Evolutionary conservation across 2,113 vertebrate genomes (phyloP).

Genomic region (Hypomesus transpacificus): DNA sequence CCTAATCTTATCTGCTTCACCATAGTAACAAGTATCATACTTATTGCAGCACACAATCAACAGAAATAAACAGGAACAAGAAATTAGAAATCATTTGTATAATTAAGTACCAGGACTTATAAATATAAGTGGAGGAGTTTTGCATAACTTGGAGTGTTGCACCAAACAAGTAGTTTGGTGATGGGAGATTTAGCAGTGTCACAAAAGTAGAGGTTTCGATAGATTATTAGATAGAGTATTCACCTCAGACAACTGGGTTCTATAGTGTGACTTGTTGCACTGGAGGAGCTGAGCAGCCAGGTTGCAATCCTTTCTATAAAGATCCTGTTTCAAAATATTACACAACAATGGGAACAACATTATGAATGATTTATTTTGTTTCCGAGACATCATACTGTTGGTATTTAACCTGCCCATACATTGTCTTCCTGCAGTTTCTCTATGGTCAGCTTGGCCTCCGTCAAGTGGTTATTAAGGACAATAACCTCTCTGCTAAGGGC

Average conservation of each 20-base stretch:
- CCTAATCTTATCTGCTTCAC: slow-evolving; percentile 45
- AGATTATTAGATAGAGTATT: slow-evolving; percentile 39
- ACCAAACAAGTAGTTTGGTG: no score
- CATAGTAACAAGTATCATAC: slow-evolving; percentile 65
- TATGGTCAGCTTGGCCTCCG: slow-evolving; percentile 97
- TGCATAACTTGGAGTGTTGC: no score
- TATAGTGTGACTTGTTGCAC: slow-evolving; percentile 91
- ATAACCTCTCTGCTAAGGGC: slow-evolving; percentile 95
- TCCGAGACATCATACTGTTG: no score
- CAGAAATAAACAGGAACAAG: slow-evolving; percentile 58
- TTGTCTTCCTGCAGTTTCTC: slow-evolving; percentile 95
- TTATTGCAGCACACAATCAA: slow-evolving; percentile 50
- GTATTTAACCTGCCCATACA: slow-evolving; percentile 69
- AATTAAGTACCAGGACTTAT: slow-evolving; percentile 22
- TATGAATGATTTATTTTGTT: neutral
- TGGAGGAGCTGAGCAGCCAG: slow-evolving; percentile 95
- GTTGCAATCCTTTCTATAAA: slow-evolving; percentile 96
- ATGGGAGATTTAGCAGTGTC: slow-evolving; percentile 27
- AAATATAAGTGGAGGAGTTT: no score
- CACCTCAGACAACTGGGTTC: slow-evolving; percentile 91
- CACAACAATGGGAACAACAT: neutral
- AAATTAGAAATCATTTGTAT: slow-evolving; percentile 27
- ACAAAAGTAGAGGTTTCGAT: slow-evolving; percentile 1
- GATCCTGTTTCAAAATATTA: slow-evolving; percentile 71
- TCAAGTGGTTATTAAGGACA: slow-evolving; percentile 93